Percentiles rank a stretch among this genome's conserved stretches.
These are phyloP conservation scores for Heterodera schachtii DNA, from an alignment of 1,140 invertebrate genomes.

Conservation along the genomic window DNA sequence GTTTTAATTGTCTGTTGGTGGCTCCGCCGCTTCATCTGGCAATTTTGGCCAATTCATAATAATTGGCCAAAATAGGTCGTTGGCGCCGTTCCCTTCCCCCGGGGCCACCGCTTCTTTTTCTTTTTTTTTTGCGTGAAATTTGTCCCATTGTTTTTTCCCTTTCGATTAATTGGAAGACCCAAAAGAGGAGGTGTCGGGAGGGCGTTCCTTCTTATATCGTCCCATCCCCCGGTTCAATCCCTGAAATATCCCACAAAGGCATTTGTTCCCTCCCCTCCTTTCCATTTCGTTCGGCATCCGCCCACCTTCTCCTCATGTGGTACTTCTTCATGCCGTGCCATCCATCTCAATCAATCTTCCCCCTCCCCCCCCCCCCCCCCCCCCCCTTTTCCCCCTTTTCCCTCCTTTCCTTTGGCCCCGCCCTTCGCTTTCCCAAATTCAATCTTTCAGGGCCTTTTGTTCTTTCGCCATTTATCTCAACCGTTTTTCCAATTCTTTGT, in stretches of 20 bases:
- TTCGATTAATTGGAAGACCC: neutral
- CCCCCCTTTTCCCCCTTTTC: too few relatives aligned
- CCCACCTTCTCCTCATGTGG: too few relatives aligned
- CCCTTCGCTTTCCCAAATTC: neutral
- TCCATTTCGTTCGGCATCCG: neutral
- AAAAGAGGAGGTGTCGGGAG: too few relatives aligned
- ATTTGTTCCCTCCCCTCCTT: neutral
- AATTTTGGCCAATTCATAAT: neutral
- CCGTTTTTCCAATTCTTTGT: neutral
- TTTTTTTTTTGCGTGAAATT: neutral
- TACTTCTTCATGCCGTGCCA: neutral
- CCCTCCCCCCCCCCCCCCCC: too few relatives aligned
- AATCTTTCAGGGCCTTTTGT: neutral
- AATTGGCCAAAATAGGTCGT: slow-evolving; percentile 8
- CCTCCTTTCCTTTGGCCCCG: too few relatives aligned
- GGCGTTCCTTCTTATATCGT: neutral
- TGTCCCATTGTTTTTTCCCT: neutral
- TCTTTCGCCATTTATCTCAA: neutral
- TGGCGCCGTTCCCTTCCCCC: neutral
- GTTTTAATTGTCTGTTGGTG: neutral
- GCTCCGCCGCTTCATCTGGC: neutral
- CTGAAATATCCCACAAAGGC: neutral
- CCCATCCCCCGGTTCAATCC: neutral
- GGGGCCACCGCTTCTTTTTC: neutral
- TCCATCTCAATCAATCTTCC: neutral